Base-by-base conservation (phyloP, 2,888 invertebrate species). In the Icerya purchasi region DNA sequence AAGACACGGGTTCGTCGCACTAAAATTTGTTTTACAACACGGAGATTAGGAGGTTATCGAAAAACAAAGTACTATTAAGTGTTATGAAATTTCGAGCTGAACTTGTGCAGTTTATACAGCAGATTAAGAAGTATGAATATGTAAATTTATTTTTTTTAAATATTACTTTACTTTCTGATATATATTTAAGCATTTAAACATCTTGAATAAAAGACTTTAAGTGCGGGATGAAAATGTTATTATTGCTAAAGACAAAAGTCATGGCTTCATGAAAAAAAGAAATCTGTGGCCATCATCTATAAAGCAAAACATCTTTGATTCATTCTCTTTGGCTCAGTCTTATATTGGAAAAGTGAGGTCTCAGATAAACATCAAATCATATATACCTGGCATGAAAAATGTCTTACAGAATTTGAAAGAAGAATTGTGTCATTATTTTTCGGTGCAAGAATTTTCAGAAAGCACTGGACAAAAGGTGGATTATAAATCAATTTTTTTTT, bases 401-500 rank as follows among this genome's bases (percentile, higher is more conserved):
- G n/a, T n/a, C n/a, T n/a, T n/a, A n/a, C n/a, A n/a, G n/a, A n/a
- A n/a, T n/a, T n/a, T n/a, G n/a, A n/a, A n/a, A n/a, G n/a, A n/a
- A n/a, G n/a, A n/a, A n/a, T n/a, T n/a, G n/a, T n/a, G n/a, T n/a
- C n/a, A n/a, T n/a, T n/a, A n/a, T n/a, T n/a, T n/a, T n/a, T n/a
- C n/a, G n/a, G n/a, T n/a, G n/a, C n/a, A n/a, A n/a, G n/a, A n/a
- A n/a, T n/a, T n/a, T n/a, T n/a, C n/a, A n/a, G n/a, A n/a, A n/a
- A n/a, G n/a, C n/a, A n/a, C n/a, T n/a, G n/a, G n/a, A n/a, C n/a
- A n/a, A n/a, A n/a, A n/a, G n/a, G n/a, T 55, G 61, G 63, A 62
- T 62, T 64, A 65, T 64, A 63, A 63, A 63, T 63, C 60, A 62
- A 64, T 65, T n/a, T n/a, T n/a, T n/a, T n/a, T n/a, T n/a, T n/a